Evolutionary conservation across 2,113 vertebrate species (phyloP), one percentile per base, ranked within the genome.

Genomic region (Crotalus tigris): DNA sequence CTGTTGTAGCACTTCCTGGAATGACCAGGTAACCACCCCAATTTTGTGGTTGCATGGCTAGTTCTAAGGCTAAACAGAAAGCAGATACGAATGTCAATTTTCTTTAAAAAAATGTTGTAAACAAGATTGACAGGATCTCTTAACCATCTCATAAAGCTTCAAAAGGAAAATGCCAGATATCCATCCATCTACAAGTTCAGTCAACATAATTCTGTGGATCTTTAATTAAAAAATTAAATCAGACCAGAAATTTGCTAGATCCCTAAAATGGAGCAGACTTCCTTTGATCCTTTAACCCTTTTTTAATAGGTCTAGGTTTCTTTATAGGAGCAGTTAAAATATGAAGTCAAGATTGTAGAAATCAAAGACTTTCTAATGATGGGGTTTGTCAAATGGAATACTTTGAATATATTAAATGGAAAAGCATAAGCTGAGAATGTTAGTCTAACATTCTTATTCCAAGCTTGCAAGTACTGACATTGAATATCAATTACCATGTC

Each of bases 281-380:
- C n/a, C 69, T 39, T 81, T 39, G 69, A 15, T 7, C 6, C 15
- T 21, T 39, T 81, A 81, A 39, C 2, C 33, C 69, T 81, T 39
- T 81, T 81, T 10, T 3, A 24, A 39, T 39, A 81, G 6, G 15
- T 19, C 69, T 39, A 39, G n/a, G 94, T 91, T 95, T 91, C 91
- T 39, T 92, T 92, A 51, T 95, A 93, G 53, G 92, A 90, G 11
- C 93, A 89, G 44, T 93, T 90, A 93, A 53, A 94, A 90, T 21
- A 46, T 53, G 92, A 94, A 90, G 51, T 94, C 94, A 94, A 94
- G 95, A 96, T 94, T 96, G 93, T 90, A 91, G 94, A 90, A 96
- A 93, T 92, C 61, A 85, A 93, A 96, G 93, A 95, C 92, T 94
- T 95, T 95, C 46, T 94, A 95, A 91, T 96, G 94, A 93, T 95